A percentile compares a stretch with the other conserved stretches of the same genome.
These are phyloP conservation scores for Hucho hucho DNA, from an alignment of 2,113 vertebrate species.

Conservation along the genomic window DNA sequence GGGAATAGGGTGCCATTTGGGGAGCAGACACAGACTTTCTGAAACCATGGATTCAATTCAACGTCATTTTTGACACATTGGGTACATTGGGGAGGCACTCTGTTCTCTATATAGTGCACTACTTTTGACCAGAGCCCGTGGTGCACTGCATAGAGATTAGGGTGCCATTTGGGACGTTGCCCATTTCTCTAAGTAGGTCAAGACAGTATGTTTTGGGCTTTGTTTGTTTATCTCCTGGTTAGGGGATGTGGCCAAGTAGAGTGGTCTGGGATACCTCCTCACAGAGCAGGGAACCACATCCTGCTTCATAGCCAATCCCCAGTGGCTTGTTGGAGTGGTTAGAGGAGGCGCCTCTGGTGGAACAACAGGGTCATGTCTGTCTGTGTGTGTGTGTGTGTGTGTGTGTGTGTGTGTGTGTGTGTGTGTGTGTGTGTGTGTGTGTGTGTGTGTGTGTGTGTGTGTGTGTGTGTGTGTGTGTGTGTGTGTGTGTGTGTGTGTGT, in stretches of 20 bases:
- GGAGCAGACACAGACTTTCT: too few relatives aligned
- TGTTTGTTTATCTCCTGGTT: slow-evolving; percentile 15
- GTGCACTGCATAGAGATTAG: too few relatives aligned
- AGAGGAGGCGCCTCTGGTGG: not conserved
- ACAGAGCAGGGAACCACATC: slow-evolving; percentile 19
- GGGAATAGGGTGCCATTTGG: not conserved
- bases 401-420: too few relatives aligned
- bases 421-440: too few relatives aligned
- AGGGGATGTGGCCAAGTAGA: slow-evolving; percentile 25
- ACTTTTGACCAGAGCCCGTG: too few relatives aligned
- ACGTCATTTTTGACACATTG: slow-evolving; percentile 20
- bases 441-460: too few relatives aligned
- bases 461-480: too few relatives aligned
- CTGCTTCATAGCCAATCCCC: slow-evolving; percentile 4
- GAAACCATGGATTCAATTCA: slow-evolving; percentile 14
- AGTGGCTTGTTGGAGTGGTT: not conserved
- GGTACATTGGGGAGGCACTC: not conserved
- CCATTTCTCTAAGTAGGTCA: too few relatives aligned
- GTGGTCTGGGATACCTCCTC: not conserved
- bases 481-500: too few relatives aligned
- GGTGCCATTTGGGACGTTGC: too few relatives aligned
- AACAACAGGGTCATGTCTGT: slow-evolving; percentile 3
- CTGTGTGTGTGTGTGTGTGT: not conserved
- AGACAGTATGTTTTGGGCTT: too few relatives aligned
- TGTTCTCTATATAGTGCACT: too few relatives aligned